A percentile compares a stretch with the other conserved stretches of the same genome.
These are phyloP conservation scores for Nemotelus pantherinus DNA, from an alignment of 2,888 invertebrate species.

Conservation along the genomic window DNA sequence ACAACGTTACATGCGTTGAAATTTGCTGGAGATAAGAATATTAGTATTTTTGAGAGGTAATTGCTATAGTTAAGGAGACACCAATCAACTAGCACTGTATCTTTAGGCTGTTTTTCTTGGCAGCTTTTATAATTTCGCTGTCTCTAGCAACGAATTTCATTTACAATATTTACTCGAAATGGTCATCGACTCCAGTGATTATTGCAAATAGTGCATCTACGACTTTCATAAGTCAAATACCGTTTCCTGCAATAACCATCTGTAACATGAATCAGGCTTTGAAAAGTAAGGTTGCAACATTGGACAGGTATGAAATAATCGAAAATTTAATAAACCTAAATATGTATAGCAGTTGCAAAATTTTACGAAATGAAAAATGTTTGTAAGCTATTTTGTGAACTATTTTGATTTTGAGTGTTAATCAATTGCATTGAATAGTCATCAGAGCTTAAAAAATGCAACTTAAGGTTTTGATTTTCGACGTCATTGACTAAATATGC, in stretches of 20 bases:
- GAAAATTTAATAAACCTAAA: not conserved
- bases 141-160: slow-evolving; percentile 77
- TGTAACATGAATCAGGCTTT: slow-evolving; percentile 86
- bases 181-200: slow-evolving; percentile 78
- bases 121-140: slow-evolving; percentile 73
- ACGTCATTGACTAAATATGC: too few relatives aligned
- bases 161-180: slow-evolving; percentile 76
- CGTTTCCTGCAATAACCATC: slow-evolving; percentile 85
- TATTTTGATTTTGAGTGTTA: too few relatives aligned
- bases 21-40: slow-evolving; percentile 7
- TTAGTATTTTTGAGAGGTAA: slow-evolving; percentile 27
- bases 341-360: too few relatives aligned
- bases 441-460: too few relatives aligned
- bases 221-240: slow-evolving; percentile 73
- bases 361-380: too few relatives aligned
- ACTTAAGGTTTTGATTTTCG: too few relatives aligned
- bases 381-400: too few relatives aligned
- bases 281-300: slow-evolving; percentile 69
- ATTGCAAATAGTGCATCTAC: slow-evolving; percentile 79
- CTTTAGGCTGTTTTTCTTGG: slow-evolving; percentile 75
- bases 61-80: not conserved
- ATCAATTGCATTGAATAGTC: too few relatives aligned
- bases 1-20: slow-evolving; percentile 17
- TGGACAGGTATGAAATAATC: slow-evolving; percentile 55
- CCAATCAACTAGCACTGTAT: not conserved